Evolutionary conservation across 2,113 vertebrate species (phyloP).

Genomic region (Pyxicephalus adspersus): DNA sequence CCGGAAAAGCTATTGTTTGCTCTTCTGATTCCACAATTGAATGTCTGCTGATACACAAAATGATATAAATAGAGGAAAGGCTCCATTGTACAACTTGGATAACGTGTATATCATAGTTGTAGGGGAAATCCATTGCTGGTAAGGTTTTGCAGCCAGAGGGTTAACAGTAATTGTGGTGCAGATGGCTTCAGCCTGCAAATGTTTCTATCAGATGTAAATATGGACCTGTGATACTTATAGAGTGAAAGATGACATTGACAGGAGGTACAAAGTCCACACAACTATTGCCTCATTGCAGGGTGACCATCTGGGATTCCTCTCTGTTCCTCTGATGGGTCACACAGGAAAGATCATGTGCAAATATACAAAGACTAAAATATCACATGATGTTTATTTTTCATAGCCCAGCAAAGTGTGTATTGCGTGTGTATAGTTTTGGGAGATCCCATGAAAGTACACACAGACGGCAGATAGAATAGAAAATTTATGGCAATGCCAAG

Average conservation of each 20-base stretch:
- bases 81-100: no score
- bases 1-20: no score
- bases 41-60: no score
- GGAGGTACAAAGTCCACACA: conserved; percentile 39
- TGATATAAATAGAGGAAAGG: no score
- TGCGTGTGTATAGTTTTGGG: no score
- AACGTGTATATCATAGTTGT: no score
- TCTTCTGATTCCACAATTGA: no score
- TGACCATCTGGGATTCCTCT: conserved; percentile 34
- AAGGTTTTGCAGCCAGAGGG: not conserved
- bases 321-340: conserved; percentile 7
- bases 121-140: not conserved
- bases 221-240: conserved; percentile 6
- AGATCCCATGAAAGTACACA: no score
- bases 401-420: not conserved
- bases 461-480: no score
- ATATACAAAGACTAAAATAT: conserved; percentile 13
- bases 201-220: conserved; percentile 45
- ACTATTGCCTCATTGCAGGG: conserved; percentile 14
- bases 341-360: conserved; percentile 26
- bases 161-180: conserved; percentile 14
- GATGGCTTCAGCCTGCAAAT: conserved; percentile 7
- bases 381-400: not conserved
- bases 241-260: conserved; percentile 41
- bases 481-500: no score